Percentiles rank a stretch among this genome's conserved stretches.
These are phyloP conservation scores for Eclectus roratus DNA, from an alignment of 2,113 vertebrate species.

Conservation along the genomic window DNA sequence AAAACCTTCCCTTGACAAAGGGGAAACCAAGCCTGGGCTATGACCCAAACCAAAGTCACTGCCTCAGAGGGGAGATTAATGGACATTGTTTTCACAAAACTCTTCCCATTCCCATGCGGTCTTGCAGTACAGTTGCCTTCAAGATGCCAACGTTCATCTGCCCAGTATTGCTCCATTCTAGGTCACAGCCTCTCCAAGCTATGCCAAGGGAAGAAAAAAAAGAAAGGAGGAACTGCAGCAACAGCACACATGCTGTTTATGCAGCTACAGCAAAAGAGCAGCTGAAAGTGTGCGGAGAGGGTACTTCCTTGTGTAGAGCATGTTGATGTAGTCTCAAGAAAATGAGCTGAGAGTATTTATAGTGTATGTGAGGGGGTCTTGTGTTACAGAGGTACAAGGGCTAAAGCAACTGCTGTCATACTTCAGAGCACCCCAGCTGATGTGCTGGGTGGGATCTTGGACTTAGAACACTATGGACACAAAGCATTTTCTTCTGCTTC, in stretches of 20 bases:
- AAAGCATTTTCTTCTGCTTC: neutral
- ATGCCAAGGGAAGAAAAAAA: neutral
- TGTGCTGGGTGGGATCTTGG: neutral
- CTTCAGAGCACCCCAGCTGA: neutral
- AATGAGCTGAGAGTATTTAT: neutral
- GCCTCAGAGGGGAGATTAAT: neutral
- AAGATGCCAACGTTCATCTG: neutral
- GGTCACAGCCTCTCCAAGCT: neutral
- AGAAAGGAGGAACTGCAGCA: neutral
- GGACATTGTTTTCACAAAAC: neutral
- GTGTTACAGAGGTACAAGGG: accelerated
- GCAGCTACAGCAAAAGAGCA: neutral
- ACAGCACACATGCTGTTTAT: neutral
- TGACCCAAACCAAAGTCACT: neutral
- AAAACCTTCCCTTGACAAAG: neutral
- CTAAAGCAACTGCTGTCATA: neutral
- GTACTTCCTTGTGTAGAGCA: neutral
- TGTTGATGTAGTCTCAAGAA: neutral
- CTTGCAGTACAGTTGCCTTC: neutral
- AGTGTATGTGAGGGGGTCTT: neutral
- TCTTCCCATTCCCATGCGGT: neutral
- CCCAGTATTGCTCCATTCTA: neutral
- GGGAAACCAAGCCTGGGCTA: neutral
- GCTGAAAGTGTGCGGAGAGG: neutral
- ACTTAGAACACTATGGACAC: neutral